phyloP scores from a whole-genome alignment of 2,888 invertebrate genomes.

The Apamea epomidion region DNA sequence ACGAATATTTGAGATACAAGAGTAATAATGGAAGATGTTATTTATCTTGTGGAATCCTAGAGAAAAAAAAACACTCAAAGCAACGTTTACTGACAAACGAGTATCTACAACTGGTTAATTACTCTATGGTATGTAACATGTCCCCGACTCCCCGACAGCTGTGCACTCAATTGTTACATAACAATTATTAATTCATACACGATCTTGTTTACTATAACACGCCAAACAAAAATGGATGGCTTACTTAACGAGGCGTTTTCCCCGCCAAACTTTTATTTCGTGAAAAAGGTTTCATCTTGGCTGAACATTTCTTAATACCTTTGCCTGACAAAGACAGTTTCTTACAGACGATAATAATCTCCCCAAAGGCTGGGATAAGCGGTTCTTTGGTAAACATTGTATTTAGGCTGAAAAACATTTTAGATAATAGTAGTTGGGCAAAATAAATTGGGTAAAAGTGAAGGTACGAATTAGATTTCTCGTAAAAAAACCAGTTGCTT shows the following conservation, averaged over 20 bases:
- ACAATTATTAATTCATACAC: slow-evolving; percentile 24
- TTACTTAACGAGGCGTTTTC: neutral
- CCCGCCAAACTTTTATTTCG: slow-evolving; percentile 17
- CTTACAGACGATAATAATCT: slow-evolving; percentile 52
- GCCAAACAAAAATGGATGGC: slow-evolving; percentile 10
- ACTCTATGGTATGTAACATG: slow-evolving; percentile 49
- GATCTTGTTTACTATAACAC: slow-evolving; percentile 40
- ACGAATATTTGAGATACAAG: slow-evolving; percentile 8
- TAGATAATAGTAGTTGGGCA: slow-evolving; percentile 3
- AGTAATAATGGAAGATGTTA: neutral
- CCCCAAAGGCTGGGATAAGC: slow-evolving; percentile 21
- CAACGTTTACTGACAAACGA: slow-evolving; percentile 16
- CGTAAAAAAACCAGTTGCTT: slow-evolving; percentile 7
- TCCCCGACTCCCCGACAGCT: slow-evolving; percentile 44
- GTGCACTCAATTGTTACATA: slow-evolving; percentile 54
- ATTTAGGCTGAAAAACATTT: slow-evolving; percentile 35
- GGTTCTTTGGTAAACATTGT: slow-evolving; percentile 39
- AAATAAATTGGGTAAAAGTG: slow-evolving; percentile 31
- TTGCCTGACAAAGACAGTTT: slow-evolving; percentile 49
- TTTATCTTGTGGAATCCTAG: neutral
- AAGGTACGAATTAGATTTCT: slow-evolving; percentile 41
- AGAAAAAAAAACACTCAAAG: slow-evolving; percentile 32
- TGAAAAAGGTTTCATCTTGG: slow-evolving; percentile 44
- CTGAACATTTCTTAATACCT: slow-evolving; percentile 40
- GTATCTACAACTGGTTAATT: slow-evolving; percentile 53